These are phyloP conservation scores for Coregonus clupeaformis DNA, from an alignment of 2,113 vertebrate genomes.

Conservation along the genomic window DNA sequence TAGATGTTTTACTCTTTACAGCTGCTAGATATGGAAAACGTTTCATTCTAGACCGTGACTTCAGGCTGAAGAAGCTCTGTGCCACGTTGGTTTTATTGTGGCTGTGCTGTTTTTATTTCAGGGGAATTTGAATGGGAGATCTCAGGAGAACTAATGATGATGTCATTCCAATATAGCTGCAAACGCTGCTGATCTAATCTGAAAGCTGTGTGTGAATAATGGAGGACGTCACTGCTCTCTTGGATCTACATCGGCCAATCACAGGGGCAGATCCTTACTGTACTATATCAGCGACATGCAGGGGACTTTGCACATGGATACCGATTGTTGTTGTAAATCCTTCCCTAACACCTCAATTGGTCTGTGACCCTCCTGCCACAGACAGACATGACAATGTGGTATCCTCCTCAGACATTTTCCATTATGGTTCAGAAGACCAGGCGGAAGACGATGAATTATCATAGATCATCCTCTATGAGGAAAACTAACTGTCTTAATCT, in stretches of 20 bases:
- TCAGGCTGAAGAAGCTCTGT: not conserved
- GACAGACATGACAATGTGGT: not conserved
- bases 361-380: slow-evolving; percentile 2
- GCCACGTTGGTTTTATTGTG: slow-evolving; percentile 1
- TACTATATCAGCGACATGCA: slow-evolving; percentile 24
- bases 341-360: slow-evolving; percentile 14
- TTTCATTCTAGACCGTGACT: slow-evolving; percentile 10
- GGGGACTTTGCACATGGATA: slow-evolving; percentile 45
- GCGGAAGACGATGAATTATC: slow-evolving; percentile 21
- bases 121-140: slow-evolving; percentile 52
- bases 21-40: slow-evolving; percentile 44
- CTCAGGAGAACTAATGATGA: slow-evolving; percentile 73
- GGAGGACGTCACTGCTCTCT: not conserved
- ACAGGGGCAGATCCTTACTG: slow-evolving; percentile 1
- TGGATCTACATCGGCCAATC: not conserved
- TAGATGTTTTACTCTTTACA: slow-evolving; percentile 33
- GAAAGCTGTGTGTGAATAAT: not conserved
- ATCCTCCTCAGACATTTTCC: slow-evolving; percentile 16
- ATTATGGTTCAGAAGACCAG: slow-evolving; percentile 1
- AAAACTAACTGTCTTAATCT: slow-evolving; percentile 29
- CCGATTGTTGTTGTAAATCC: not conserved
- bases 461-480: slow-evolving; percentile 71
- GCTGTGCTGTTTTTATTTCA: slow-evolving; percentile 43
- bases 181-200: slow-evolving; percentile 12
- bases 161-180: slow-evolving; percentile 58